These are phyloP conservation scores for Luffia ferchaultella DNA, from an alignment of 2,888 invertebrate species.

Conservation along the genomic window DNA sequence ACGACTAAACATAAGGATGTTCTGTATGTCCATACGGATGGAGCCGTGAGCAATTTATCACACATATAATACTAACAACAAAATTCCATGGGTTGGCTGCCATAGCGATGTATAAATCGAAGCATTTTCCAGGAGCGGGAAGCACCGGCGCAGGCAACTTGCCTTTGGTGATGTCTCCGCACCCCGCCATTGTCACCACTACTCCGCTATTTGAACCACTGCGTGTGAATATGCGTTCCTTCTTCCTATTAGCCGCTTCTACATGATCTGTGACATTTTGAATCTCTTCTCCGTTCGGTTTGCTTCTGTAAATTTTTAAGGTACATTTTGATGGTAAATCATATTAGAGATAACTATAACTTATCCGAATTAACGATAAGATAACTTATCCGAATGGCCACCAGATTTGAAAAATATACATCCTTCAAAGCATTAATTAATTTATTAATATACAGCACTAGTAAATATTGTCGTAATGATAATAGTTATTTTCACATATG, in stretches of 20 bases:
- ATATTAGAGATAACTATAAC: too few species aligned
- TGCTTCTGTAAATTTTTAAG: not conserved
- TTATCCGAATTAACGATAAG: too few species aligned
- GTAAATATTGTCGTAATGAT: too few species aligned
- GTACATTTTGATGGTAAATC: not conserved
- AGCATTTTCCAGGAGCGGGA: slow-evolving; percentile 60
- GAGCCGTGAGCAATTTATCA: too few species aligned
- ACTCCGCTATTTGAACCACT: slow-evolving; percentile 23
- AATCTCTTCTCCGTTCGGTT: slow-evolving; percentile 19
- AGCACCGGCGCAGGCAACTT: slow-evolving; percentile 43
- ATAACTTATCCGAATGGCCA: too few species aligned
- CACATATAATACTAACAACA: slow-evolving; percentile 62
- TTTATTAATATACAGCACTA: too few species aligned
- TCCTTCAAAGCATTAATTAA: too few species aligned
- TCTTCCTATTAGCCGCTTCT: slow-evolving; percentile 48
- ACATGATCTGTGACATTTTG: slow-evolving; percentile 33
- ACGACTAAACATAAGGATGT: too few species aligned
- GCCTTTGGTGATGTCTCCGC: slow-evolving; percentile 22
- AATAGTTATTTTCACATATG: too few species aligned
- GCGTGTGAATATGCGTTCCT: slow-evolving; percentile 49
- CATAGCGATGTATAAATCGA: slow-evolving; percentile 77
- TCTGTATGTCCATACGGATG: too few species aligned
- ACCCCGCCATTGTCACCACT: slow-evolving; percentile 8
- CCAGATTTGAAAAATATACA: too few species aligned
- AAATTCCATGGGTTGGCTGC: slow-evolving; percentile 82